A percentile compares a stretch with the other conserved stretches of the same genome.
Evolutionary conservation across 2,888 invertebrate species (phyloP).

Genomic region (Dryobotodes eremita): DNA sequence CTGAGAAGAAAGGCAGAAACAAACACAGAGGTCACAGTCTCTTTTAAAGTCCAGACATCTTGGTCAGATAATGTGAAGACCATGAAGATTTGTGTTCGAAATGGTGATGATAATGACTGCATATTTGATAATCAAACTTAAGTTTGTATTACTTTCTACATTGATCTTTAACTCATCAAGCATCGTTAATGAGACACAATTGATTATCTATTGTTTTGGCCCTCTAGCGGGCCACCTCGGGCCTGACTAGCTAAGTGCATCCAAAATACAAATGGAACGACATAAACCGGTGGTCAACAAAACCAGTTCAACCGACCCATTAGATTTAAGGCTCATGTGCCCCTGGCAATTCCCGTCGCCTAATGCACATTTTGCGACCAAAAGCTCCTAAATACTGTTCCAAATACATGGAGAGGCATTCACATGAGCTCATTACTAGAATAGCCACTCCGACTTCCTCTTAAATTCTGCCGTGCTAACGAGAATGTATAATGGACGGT

Average conservation of each 20-base stretch:
- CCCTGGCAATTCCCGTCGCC: background rate
- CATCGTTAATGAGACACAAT: too few species aligned
- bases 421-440: constrained; percentile 39
- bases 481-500: constrained; percentile 34
- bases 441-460: constrained; percentile 22
- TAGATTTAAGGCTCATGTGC: constrained; percentile 9
- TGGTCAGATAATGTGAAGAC: too few species aligned
- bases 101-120: too few species aligned
- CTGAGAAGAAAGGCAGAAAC: too few species aligned
- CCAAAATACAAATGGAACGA: background rate
- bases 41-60: too few species aligned
- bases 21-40: too few species aligned
- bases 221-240: too few species aligned
- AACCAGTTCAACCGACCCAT: constrained; percentile 10
- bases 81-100: too few species aligned
- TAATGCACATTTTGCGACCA: constrained; percentile 23
- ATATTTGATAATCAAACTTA: background rate
- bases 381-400: constrained; percentile 30
- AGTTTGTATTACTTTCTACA: too few species aligned
- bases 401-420: constrained; percentile 27
- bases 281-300: constrained; percentile 4
- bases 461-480: constrained; percentile 46
- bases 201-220: too few species aligned
- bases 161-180: too few species aligned
- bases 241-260: too few species aligned